phyloP scores from a whole-genome alignment of 2,113 vertebrate genomes.

The Festucalex cinctus region DNA sequence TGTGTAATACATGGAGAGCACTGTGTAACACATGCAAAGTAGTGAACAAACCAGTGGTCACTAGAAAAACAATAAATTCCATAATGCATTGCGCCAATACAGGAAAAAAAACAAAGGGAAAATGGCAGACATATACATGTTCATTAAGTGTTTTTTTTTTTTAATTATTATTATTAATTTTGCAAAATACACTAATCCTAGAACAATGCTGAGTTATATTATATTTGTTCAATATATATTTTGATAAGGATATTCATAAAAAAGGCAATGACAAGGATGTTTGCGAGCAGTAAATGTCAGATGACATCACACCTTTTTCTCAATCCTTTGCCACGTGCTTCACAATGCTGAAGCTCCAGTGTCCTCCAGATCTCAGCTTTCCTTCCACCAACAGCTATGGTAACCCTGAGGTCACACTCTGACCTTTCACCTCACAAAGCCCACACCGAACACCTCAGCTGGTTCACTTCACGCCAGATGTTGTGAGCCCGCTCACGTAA shows the following conservation, averaged over 20 bases:
- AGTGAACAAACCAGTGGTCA: too few relatives aligned
- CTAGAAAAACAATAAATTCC: too few relatives aligned
- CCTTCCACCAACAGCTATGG: slow-evolving; percentile 42
- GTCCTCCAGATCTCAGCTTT: slow-evolving; percentile 24
- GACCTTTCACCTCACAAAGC: slow-evolving; percentile 49
- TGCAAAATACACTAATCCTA: too few relatives aligned
- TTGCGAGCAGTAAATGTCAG: slow-evolving; percentile 4
- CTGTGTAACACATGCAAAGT: too few relatives aligned
- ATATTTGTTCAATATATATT: too few relatives aligned
- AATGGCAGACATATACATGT: too few relatives aligned
- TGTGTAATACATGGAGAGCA: too few relatives aligned
- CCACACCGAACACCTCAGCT: slow-evolving; percentile 39
- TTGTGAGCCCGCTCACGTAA: slow-evolving; percentile 11
- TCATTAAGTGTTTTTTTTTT: too few relatives aligned
- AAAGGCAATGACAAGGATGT: slow-evolving; percentile 29
- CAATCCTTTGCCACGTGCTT: slow-evolving; percentile 11
- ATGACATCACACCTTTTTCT: slow-evolving; percentile 8
- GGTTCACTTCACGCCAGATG: slow-evolving; percentile 55
- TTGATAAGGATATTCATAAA: slow-evolving; percentile 26
- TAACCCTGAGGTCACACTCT: slow-evolving; percentile 41
- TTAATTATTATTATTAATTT: too few relatives aligned
- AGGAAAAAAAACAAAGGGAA: too few relatives aligned
- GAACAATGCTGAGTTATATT: too few relatives aligned
- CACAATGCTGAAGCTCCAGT: slow-evolving; percentile 21
- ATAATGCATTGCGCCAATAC: too few relatives aligned